Conservation (phyloP, 2,113 vertebrate species). For the Dicrurus megarhynchus region DNA sequence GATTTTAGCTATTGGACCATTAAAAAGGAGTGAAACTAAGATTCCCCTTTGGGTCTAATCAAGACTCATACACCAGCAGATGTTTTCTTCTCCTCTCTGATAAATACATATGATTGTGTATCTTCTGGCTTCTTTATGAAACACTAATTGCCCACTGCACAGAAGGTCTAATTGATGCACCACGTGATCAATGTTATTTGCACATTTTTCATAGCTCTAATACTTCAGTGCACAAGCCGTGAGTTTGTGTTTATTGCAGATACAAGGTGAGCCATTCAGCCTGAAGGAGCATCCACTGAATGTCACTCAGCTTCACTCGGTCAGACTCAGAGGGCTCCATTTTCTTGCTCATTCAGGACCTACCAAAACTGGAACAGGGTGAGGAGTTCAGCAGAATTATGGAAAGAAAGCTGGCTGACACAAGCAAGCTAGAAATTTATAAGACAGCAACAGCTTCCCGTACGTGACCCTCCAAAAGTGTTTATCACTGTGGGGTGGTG, state of each 20-base stretch:
- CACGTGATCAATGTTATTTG: background rate
- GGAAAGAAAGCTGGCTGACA: background rate
- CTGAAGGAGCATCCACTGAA: background rate
- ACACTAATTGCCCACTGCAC: background rate
- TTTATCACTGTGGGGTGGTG: background rate
- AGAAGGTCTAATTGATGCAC: background rate
- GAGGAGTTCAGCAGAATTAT: background rate
- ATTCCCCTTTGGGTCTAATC: slow-evolving; percentile 28
- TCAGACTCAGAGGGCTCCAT: background rate
- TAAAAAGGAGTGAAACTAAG: slow-evolving; percentile 4
- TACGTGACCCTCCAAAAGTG: accelerated
- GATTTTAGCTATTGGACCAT: slow-evolving; percentile 1
- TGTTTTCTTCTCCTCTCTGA: background rate
- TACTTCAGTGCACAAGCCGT: background rate
- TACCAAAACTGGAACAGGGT: background rate
- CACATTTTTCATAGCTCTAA: background rate
- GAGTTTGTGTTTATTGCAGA: background rate
- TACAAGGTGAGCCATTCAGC: background rate
- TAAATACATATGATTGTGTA: background rate
- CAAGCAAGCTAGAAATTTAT: background rate
- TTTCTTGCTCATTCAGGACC: background rate
- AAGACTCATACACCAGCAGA: background rate
- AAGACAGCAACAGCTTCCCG: background rate
- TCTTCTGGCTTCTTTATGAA: background rate
- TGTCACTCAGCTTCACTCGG: background rate